Percentiles rank a stretch among this genome's conserved stretches.
Conservation (phyloP, 2,113 vertebrate genomes). For the Cygnus atratus region DNA sequence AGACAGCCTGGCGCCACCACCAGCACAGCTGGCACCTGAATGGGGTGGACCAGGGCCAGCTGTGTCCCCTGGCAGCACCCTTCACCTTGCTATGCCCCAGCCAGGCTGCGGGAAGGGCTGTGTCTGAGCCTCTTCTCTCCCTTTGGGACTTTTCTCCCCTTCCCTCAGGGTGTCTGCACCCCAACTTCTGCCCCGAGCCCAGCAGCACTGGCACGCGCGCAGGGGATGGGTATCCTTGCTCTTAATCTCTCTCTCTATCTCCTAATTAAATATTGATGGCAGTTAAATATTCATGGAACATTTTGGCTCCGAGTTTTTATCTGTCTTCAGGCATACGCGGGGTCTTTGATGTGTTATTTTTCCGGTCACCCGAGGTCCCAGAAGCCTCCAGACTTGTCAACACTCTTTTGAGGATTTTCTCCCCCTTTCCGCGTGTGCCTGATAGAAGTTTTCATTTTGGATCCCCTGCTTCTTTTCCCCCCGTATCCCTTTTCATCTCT, state of each 20-base stretch:
- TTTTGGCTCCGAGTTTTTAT: constrained; percentile 52
- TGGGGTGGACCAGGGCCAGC: neutral
- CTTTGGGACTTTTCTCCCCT: fast-evolving
- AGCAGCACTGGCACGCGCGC: neutral
- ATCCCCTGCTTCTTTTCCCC: neutral
- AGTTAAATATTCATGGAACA: constrained; percentile 68
- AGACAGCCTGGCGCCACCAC: neutral
- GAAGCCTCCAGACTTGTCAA: constrained; percentile 22
- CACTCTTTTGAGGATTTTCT: neutral
- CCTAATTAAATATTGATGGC: constrained; percentile 68
- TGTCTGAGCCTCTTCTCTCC: neutral
- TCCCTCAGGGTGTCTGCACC: fast-evolving
- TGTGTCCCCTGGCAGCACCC: neutral
- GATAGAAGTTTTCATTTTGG: neutral
- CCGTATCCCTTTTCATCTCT: neutral
- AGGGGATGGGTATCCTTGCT: neutral
- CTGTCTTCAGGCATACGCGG: constrained; percentile 28
- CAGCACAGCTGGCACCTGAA: neutral
- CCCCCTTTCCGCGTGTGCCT: neutral
- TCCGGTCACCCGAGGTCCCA: constrained; percentile 39
- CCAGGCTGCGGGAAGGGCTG: neutral
- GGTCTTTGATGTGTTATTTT: constrained; percentile 62
- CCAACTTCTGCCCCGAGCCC: fast-evolving
- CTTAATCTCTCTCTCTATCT: constrained; percentile 34
- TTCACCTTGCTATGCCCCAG: neutral